These are phyloP conservation scores for Adrianichthys oophorus DNA, from an alignment of 2,797 vertebrate genomes.

Conservation along the genomic window DNA sequence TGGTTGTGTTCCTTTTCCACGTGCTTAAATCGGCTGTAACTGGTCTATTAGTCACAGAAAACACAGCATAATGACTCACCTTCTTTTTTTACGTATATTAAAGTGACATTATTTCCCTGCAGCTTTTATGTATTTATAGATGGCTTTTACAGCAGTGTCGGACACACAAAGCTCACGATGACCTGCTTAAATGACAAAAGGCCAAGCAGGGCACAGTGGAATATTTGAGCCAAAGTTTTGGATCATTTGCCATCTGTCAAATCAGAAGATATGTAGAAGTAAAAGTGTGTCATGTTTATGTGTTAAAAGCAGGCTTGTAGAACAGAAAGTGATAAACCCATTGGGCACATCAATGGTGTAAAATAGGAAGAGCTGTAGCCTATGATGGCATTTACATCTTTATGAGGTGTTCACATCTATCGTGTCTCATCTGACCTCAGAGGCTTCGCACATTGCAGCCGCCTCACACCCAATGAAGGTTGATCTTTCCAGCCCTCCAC, in stretches of 20 bases:
- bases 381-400: background rate
- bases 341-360: too few species aligned
- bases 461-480: too few species aligned
- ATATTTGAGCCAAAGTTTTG: too few species aligned
- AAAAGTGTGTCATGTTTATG: too few species aligned
- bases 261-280: too few species aligned
- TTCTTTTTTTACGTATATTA: conserved; percentile 38
- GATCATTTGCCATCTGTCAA: too few species aligned
- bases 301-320: too few species aligned
- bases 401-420: background rate
- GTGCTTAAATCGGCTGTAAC: conserved; percentile 11
- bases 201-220: too few species aligned
- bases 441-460: too few species aligned
- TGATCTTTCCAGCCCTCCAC: background rate
- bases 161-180: conserved; percentile 4
- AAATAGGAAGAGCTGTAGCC: background rate
- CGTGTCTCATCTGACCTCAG: background rate
- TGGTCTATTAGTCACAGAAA: conserved; percentile 21
- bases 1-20: conserved; percentile 13
- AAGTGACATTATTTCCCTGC: conserved; percentile 5
- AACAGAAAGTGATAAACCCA: too few species aligned
- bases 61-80: conserved; percentile 35
- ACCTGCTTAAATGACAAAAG: too few species aligned
- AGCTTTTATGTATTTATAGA: conserved; percentile 24
- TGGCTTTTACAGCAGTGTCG: conserved; percentile 33